Evolutionary conservation across 1,140 invertebrate species (phyloP), one percentile per base, ranked within the genome.

Genomic region (Bradysia coprophila): DNA sequence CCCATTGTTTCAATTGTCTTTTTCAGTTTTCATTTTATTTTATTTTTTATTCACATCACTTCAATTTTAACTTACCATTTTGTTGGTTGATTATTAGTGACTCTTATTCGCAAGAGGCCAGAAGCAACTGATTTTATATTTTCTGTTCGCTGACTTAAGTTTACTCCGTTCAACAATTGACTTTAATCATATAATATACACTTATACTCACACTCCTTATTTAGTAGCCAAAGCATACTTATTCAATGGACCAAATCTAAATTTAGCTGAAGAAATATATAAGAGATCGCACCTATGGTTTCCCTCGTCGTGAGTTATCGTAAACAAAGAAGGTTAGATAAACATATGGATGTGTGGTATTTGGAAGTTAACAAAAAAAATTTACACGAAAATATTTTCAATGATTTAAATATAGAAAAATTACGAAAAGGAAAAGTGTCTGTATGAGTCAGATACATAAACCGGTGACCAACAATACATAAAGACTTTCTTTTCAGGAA

Each of bases 31-130:
- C 28, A 31, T 31, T 31, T 8, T 31, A 8, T 31, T 31, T n/a
- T n/a, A n/a, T 9, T 9, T 20, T 19, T 39, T 23, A 13, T 22
- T n/a, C 11, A 23, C 13, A 11, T 2, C 13, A 11, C n/a, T 22
- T 13, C 21, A 22, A 9, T 21, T 3, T 13, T 13, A 39, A 22
- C 57, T 60, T 60, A 60, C 57, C 57, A 60, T 60, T 47, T 48
- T 60, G 55, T 51, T 58, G 19, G 23, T 21, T 15, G 43, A 51
- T 52, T 49, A 55, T 56, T 46, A 28, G 55, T 53, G 55, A 59
- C 57, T 59, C 52, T 51, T 51, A 52, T 54, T 55, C 53, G 53
- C 51, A 57, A 59, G 53, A 56, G 50, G 57, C 56, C 53, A 58
- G 52, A 59, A 57, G 57, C 57, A 56, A 60, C 55, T 60, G 57